A percentile compares a stretch with the other conserved stretches of the same genome.
Evolutionary conservation across 1,140 invertebrate species (phyloP).

Genomic region (Aphelinus certus): DNA sequence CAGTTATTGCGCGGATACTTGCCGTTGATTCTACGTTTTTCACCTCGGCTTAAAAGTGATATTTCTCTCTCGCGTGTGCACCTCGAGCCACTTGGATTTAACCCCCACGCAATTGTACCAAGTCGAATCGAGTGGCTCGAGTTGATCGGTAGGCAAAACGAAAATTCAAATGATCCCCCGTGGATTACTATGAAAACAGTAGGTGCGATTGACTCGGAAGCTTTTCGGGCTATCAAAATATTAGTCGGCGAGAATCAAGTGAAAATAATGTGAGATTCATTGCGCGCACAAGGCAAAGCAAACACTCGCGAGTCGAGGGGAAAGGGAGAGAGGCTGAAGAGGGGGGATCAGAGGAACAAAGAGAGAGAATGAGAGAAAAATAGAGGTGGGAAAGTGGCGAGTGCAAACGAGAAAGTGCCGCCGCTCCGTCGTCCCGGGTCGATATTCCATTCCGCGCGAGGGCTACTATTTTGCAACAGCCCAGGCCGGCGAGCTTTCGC

Average conservation of each 20-base stretch:
- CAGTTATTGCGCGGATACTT: not conserved
- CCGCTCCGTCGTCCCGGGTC: not conserved
- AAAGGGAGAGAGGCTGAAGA: not conserved
- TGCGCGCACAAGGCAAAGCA: not conserved
- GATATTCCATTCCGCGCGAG: constrained; percentile 25
- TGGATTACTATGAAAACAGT: too few species aligned
- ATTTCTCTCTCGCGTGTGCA: too few species aligned
- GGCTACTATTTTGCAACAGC: constrained; percentile 22
- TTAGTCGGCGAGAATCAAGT: too few species aligned
- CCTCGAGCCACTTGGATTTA: too few species aligned
- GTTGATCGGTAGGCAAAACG: too few species aligned
- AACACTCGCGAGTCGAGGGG: not conserved
- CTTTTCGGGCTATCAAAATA: too few species aligned
- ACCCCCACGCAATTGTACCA: too few species aligned
- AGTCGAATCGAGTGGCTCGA: too few species aligned
- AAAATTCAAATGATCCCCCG: too few species aligned
- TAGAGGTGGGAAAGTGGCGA: constrained; percentile 9
- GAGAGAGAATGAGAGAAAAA: not conserved
- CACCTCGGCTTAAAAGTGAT: too few species aligned
- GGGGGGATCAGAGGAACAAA: not conserved
- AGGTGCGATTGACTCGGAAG: too few species aligned
- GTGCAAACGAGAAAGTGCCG: constrained; percentile 7
- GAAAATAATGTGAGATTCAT: not conserved
- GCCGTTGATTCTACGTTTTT: constrained; percentile 8
- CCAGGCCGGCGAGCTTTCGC: not conserved